Evolutionary conservation across 2,797 vertebrate species (phyloP), one percentile per base, ranked within the genome.

Genomic region (Xerus rutilus): DNA sequence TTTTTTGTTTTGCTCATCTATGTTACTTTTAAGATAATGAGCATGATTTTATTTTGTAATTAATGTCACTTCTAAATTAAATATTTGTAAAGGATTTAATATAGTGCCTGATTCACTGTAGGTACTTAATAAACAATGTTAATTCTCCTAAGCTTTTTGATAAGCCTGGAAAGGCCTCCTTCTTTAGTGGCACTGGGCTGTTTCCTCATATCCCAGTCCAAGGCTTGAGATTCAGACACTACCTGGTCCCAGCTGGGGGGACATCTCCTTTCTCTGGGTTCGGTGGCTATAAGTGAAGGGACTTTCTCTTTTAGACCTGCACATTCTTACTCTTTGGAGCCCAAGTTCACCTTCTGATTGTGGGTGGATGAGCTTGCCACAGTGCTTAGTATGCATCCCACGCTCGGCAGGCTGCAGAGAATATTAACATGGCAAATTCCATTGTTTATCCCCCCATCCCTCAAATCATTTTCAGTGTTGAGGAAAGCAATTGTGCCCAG

Each of bases 401-500:
- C 32, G 47, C 85, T 20, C 28, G 52, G 76, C 74, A 82, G 69
- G 86, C 95, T 97, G 95, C 88, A 82, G 84, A 92, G 94, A 93
- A 93, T 95, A 85, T 92, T 83, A 98, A 97, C 65, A 90, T 5
- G n/a, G 32, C 83, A 89, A 91, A 88, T 94, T 94, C 89, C 57
- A 62, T 95, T 47, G 6, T 97, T 94, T 76, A 84, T 96, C 45
- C 94, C 92, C 65, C 70, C 78, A 70, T 91, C 91, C 43, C 87
- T 72, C 54, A 89, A 83, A 5, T 67, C 39, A n/a, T 97, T 78
- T 97, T 97, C 86, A 95, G 92, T 93, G 93, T 84, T 45, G 12
- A 93, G 54, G 81, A 93, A 92, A 96, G 97, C 49, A 83, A 95
- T 72, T 32, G 69, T 74, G 21, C 78, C 76, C 78, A 97, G 93